Conservation (phyloP, 2,797 vertebrate genomes). For the Microctenopoma lineatum region DNA sequence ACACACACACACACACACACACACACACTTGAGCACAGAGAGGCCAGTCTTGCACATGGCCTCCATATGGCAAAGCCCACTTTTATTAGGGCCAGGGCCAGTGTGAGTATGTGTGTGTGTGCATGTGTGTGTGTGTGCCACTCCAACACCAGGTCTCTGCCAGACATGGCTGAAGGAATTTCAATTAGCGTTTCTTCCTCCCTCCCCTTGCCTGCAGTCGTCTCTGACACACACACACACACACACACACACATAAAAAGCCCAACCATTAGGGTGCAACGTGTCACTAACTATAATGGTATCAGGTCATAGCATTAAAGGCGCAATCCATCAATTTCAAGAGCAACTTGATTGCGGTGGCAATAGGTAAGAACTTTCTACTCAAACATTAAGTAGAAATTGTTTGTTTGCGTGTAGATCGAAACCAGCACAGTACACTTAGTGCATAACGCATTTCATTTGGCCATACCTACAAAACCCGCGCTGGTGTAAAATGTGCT, state of each 20-base stretch:
- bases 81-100: conserved; percentile 82
- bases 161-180: conserved; percentile 86
- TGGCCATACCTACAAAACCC: conserved; percentile 14
- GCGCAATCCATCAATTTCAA: conserved; percentile 63
- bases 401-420: too few species aligned
- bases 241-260: conserved; percentile 37
- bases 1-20: conserved; percentile 36
- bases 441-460: conserved; percentile 12
- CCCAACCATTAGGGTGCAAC: conserved; percentile 63
- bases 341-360: conserved; percentile 26
- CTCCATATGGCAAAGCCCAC: conserved; percentile 85
- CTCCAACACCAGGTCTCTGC: conserved; percentile 81
- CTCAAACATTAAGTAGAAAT: conserved; percentile 4
- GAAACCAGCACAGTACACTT: conserved; percentile 5
- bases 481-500: conserved; percentile 39
- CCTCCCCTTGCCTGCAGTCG: conserved; percentile 68
- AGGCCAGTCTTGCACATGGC: conserved; percentile 84
- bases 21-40: conserved; percentile 62
- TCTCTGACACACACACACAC: conserved; percentile 31
- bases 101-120: conserved; percentile 68
- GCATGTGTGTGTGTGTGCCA: conserved; percentile 63
- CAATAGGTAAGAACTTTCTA: conserved; percentile 26
- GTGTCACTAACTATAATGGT: conserved; percentile 65
- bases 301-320: conserved; percentile 66
- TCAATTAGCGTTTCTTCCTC: conserved; percentile 83